A percentile compares a stretch with the other conserved stretches of the same genome.
Evolutionary conservation across 1,140 invertebrate species (phyloP).

Genomic region (Andrena cerasifolii): DNA sequence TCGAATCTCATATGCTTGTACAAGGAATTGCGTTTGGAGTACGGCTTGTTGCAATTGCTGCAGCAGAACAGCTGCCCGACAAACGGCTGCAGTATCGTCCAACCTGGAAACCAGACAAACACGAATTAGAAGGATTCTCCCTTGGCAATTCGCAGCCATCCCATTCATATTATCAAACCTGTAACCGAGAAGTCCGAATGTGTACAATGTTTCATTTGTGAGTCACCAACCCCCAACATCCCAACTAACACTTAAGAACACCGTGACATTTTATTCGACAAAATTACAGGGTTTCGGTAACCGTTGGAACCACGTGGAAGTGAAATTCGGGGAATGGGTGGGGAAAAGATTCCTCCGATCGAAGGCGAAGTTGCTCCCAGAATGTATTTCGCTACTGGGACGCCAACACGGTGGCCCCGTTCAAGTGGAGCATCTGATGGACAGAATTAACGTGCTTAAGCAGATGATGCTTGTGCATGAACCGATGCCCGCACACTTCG

Average conservation of each 20-base stretch:
- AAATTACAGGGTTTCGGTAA: slow-evolving; percentile 1
- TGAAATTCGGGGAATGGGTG: background rate
- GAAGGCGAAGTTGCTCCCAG: too few relatives aligned
- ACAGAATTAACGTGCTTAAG: slow-evolving; percentile 70
- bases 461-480: slow-evolving; percentile 79
- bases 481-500: slow-evolving; percentile 76
- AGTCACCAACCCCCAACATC: too few relatives aligned
- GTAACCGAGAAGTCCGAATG: too few relatives aligned
- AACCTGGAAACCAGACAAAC: slow-evolving; percentile 21
- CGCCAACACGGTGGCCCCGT: slow-evolving; percentile 19
- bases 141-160: too few relatives aligned
- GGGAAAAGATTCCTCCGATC: too few relatives aligned
- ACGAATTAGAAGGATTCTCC: background rate
- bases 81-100: background rate
- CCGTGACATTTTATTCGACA: slow-evolving; percentile 9
- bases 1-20: slow-evolving; percentile 78
- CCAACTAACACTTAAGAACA: background rate
- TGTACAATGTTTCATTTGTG: too few relatives aligned
- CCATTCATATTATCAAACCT: too few relatives aligned
- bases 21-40: slow-evolving; percentile 64
- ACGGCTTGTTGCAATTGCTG: slow-evolving; percentile 47
- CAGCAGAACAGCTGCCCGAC: background rate
- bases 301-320: too few relatives aligned
- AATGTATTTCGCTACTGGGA: slow-evolving; percentile 4
- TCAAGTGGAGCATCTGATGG: slow-evolving; percentile 45